phyloP scores from a whole-genome alignment of 2,113 vertebrate species.

The Gavia stellata region DNA sequence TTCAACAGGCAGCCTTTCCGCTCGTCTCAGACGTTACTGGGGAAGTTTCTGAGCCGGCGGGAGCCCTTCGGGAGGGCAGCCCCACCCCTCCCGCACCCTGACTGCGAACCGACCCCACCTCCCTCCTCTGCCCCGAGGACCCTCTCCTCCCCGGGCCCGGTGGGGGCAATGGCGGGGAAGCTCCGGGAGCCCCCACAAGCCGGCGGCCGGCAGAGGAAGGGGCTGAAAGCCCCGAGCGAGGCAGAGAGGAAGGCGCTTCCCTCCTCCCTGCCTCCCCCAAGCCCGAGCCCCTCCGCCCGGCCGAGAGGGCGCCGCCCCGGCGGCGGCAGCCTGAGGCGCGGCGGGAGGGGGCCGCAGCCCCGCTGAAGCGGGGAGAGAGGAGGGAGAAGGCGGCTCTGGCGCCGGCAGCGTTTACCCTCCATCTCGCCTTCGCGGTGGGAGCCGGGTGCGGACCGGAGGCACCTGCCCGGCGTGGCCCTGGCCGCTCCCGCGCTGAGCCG shows the following conservation, averaged over 20 bases:
- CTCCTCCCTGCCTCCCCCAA: not conserved
- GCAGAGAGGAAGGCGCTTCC: too few relatives aligned
- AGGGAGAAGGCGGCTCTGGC: not conserved
- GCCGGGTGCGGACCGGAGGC: not conserved
- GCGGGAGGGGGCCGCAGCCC: not conserved
- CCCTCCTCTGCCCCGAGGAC: not conserved
- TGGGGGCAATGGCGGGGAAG: accelerated
- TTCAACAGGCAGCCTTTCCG: not conserved
- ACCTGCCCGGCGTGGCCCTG: not conserved
- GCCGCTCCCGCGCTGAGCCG: not conserved
- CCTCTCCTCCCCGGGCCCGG: not conserved
- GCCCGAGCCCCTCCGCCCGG: not conserved
- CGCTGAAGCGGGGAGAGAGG: too few relatives aligned
- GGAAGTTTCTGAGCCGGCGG: not conserved
- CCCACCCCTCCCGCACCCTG: not conserved
- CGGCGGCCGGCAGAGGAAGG: too few relatives aligned
- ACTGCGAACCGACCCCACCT: not conserved
- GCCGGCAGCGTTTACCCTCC: slow-evolving; percentile 40
- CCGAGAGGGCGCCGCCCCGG: too few relatives aligned
- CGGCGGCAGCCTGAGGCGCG: not conserved
- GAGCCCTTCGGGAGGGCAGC: not conserved
- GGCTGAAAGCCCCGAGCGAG: not conserved
- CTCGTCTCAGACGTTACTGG: not conserved
- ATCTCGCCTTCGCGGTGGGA: not conserved
- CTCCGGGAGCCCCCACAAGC: not conserved